Evolutionary conservation across 1,140 invertebrate species (phyloP).

Genomic region (Drosophila lacertosa): DNA sequence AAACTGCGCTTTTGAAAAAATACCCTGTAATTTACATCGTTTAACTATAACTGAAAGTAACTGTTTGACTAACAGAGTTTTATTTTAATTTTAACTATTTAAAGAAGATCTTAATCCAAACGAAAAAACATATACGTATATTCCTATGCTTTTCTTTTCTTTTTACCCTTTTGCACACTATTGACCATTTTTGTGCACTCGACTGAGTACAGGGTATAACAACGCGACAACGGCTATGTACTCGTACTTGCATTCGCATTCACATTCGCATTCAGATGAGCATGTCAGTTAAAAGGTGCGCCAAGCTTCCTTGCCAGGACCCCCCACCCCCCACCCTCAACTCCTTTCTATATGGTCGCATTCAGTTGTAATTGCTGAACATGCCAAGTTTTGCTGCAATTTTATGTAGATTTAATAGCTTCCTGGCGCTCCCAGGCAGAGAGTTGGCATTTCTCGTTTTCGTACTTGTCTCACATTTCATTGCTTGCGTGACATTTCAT

Average conservation of each 20-base stretch:
- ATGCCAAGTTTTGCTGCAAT: conserved; percentile 77
- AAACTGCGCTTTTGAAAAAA: neutral
- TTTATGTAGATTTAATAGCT: conserved; percentile 83
- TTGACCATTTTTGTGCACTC: no score
- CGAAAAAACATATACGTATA: no score
- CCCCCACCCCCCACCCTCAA: neutral
- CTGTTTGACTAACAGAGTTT: no score
- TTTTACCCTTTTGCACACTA: no score
- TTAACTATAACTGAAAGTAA: no score
- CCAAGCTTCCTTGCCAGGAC: conserved; percentile 21
- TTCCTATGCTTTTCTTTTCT: no score
- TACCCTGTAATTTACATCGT: neutral
- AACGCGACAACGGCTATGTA: neutral
- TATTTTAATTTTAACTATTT: no score
- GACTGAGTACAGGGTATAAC: conserved; percentile 1
- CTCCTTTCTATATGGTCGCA: conserved; percentile 14
- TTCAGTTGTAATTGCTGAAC: conserved; percentile 78
- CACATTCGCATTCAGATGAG: conserved; percentile 73
- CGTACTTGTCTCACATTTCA: conserved; percentile 68
- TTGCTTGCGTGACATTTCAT: conserved; percentile 80
- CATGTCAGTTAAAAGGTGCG: conserved; percentile 76
- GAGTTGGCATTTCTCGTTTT: conserved; percentile 25
- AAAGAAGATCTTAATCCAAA: no score
- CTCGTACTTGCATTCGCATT: conserved; percentile 18
- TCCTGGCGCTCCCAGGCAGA: conserved; percentile 59